A percentile compares a stretch with the other conserved stretches of the same genome.
Evolutionary conservation across 30 jellyfish, hydroid and myxozoan genomes (phyloP).

Genomic region (Aurelia aurita): DNA sequence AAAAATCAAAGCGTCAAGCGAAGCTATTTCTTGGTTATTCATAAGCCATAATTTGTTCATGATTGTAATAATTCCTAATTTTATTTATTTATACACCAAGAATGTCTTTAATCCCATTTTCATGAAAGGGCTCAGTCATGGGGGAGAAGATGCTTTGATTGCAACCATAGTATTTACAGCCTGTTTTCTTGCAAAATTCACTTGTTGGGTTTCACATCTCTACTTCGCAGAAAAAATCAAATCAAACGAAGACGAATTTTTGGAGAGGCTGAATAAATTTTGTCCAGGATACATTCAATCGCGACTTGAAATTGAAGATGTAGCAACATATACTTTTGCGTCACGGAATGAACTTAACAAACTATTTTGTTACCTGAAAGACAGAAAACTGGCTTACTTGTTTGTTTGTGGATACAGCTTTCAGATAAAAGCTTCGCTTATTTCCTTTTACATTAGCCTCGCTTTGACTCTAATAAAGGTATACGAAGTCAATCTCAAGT

Average conservation of each 20-base stretch:
- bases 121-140: slow-evolving; percentile 1
- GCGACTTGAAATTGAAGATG: not conserved
- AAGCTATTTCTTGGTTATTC: not conserved
- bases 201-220: slow-evolving; percentile 13
- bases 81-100: not conserved
- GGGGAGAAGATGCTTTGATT: not conserved
- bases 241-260: slow-evolving; percentile 4
- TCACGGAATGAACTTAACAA: slow-evolving; percentile 1
- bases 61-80: slow-evolving; percentile 11
- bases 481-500: not conserved
- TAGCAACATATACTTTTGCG: not conserved
- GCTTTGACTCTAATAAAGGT: not conserved
- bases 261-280: slow-evolving; percentile 4
- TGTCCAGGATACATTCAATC: not conserved
- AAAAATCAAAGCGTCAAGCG: not conserved
- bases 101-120: not conserved
- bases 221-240: slow-evolving; percentile 11
- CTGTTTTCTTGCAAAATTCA: not conserved
- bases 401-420: slow-evolving; percentile 17
- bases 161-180: not conserved
- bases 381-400: slow-evolving; percentile 6
- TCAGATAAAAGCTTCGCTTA: slow-evolving; percentile 1
- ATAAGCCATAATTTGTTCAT: slow-evolving; percentile 7
- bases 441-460: slow-evolving; percentile 5
- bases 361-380: not conserved